Evolutionary conservation across 1,140 invertebrate genomes (phyloP).

Genomic region (Magallana gigas): DNA sequence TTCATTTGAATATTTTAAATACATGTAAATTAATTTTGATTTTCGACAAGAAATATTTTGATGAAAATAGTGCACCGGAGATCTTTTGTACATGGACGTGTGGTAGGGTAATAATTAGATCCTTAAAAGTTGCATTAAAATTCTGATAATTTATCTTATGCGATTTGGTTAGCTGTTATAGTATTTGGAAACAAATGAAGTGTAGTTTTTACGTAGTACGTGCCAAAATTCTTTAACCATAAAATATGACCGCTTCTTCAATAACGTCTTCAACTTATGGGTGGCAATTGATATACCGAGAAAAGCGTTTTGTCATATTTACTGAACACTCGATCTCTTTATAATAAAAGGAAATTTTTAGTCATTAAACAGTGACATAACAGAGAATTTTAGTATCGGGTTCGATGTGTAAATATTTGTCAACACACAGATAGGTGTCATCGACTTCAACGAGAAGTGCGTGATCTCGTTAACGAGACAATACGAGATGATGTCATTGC

Average conservation of each 20-base stretch:
- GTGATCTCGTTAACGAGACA: conserved; percentile 34
- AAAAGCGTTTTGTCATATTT: conserved; percentile 18
- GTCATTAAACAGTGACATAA: conserved; percentile 24
- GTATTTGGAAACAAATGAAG: too few species aligned
- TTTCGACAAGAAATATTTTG: not conserved
- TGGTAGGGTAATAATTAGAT: too few species aligned
- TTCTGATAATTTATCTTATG: too few species aligned
- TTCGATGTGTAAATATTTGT: conserved; percentile 24
- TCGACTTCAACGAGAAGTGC: conserved; percentile 20
- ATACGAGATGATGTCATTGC: conserved; percentile 13
- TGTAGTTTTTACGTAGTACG: too few species aligned
- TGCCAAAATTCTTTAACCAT: too few species aligned
- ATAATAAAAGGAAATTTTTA: not conserved
- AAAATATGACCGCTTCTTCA: not conserved
- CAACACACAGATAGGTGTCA: conserved; percentile 35
- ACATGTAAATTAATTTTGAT: not conserved
- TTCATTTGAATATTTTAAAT: not conserved
- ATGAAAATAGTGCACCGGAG: too few species aligned
- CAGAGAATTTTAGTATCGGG: conserved; percentile 28
- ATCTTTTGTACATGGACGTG: too few species aligned
- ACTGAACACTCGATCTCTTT: conserved; percentile 27
- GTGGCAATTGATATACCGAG: not conserved
- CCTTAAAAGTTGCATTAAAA: too few species aligned
- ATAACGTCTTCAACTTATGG: not conserved
- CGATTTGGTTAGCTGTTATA: too few species aligned